Conservation (phyloP, 2,113 vertebrate species). For the Vireo altiloquus region DNA sequence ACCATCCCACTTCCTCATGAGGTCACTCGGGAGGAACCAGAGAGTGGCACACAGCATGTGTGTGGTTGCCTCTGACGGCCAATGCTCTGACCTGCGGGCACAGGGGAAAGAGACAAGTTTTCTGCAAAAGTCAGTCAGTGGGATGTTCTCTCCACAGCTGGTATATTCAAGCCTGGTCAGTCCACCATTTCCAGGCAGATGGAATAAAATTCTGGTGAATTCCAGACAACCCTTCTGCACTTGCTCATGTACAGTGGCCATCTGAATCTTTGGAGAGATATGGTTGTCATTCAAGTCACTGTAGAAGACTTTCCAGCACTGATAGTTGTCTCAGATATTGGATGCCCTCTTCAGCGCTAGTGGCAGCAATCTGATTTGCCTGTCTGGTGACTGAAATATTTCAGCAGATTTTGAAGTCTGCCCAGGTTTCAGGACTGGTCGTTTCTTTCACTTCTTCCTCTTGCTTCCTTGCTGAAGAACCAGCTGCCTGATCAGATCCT, state of each 20-base stretch:
- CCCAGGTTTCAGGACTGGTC: accelerated
- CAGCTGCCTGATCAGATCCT: neutral
- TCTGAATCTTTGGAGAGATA: neutral
- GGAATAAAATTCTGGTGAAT: neutral
- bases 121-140: neutral
- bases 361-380: neutral
- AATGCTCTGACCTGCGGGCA: neutral
- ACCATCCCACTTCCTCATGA: neutral
- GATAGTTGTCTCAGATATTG: neutral
- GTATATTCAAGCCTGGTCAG: neutral
- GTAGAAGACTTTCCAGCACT: neutral
- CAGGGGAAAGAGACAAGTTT: neutral
- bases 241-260: neutral
- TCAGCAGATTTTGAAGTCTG: neutral
- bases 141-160: neutral
- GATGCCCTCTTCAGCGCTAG: neutral
- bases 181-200: neutral
- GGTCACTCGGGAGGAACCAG: neutral
- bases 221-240: neutral
- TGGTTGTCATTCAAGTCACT: neutral
- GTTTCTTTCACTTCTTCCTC: neutral
- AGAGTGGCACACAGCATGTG: accelerated
- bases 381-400: neutral
- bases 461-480: neutral
- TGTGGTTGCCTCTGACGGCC: neutral